Conservation (phyloP, 2,113 vertebrate genomes). For the Tupaia tana region DNA sequence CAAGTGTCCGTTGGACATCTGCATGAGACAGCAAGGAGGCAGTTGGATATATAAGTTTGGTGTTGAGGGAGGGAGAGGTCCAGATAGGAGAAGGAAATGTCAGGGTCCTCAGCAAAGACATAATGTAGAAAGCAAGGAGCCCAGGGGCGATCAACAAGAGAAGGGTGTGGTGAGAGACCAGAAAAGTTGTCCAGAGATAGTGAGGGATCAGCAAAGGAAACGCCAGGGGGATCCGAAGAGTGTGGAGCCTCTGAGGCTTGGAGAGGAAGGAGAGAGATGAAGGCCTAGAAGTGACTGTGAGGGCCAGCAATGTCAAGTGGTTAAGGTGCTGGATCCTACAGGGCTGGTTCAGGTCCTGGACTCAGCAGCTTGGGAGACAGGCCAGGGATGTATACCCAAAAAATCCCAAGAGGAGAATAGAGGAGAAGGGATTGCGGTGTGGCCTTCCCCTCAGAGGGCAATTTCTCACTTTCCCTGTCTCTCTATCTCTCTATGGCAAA, state of each 20-base stretch:
- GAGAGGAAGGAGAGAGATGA: neutral
- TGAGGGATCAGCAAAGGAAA: neutral
- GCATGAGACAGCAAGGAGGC: neutral
- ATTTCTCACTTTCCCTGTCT: neutral
- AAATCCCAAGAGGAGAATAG: too few species aligned
- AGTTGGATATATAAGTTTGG: neutral
- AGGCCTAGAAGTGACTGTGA: neutral
- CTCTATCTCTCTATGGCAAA: too few species aligned
- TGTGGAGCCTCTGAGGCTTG: neutral
- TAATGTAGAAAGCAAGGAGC: neutral
- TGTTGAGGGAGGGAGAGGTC: neutral
- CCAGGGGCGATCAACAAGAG: neutral
- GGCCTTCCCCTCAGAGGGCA: too few species aligned
- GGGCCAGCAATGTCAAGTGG: neutral
- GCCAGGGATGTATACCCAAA: too few species aligned
- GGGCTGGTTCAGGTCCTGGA: too few species aligned
- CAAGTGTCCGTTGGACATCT: too few species aligned
- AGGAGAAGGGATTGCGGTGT: too few species aligned
- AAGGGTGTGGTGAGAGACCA: neutral
- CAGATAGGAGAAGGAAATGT: neutral
- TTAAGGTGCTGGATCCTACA: too few species aligned
- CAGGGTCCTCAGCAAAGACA: neutral
- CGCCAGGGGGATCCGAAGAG: neutral
- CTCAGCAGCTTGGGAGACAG: too few species aligned
- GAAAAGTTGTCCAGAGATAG: neutral